Percentiles rank a stretch among this genome's conserved stretches.
Conservation (phyloP, 1,140 invertebrate genomes). For the Prorops nasuta region DNA sequence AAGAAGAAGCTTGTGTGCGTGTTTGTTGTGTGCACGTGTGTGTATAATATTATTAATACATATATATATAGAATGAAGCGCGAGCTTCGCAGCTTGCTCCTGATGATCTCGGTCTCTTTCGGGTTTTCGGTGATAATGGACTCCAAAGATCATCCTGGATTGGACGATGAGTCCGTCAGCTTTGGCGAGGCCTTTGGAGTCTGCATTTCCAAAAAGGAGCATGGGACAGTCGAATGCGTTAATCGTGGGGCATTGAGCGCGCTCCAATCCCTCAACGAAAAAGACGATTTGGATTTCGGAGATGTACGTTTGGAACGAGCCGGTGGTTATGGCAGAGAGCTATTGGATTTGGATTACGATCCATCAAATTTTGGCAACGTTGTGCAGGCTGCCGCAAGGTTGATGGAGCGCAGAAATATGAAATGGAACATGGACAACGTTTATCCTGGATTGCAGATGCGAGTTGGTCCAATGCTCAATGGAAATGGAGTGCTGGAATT, state of each 20-base stretch:
- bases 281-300: slow-evolving; percentile 64
- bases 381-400: slow-evolving; percentile 67
- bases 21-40: no score
- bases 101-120: slow-evolving; percentile 29
- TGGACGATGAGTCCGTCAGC: slow-evolving; percentile 17
- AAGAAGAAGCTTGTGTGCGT: no score
- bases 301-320: slow-evolving; percentile 37
- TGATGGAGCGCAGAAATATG: slow-evolving; percentile 68
- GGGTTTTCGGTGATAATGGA: slow-evolving; percentile 44
- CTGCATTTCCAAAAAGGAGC: slow-evolving; percentile 36
- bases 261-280: slow-evolving; percentile 64
- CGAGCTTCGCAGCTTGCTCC: slow-evolving; percentile 25
- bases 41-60: no score
- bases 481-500: slow-evolving; percentile 70
- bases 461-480: slow-evolving; percentile 65
- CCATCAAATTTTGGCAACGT: slow-evolving; percentile 71
- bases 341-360: slow-evolving; percentile 64
- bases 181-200: slow-evolving; percentile 34
- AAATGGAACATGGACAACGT: slow-evolving; percentile 69
- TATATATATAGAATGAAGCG: slow-evolving; percentile 26
- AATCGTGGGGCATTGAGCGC: slow-evolving; percentile 67
- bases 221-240: slow-evolving; percentile 59
- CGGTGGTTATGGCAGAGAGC: slow-evolving; percentile 38
- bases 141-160: slow-evolving; percentile 15
- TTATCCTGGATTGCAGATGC: slow-evolving; percentile 70